Percentiles rank a stretch among this genome's conserved stretches.
phyloP scores from a whole-genome alignment of 1,140 invertebrate genomes.

The Listronotus bonariensis region DNA sequence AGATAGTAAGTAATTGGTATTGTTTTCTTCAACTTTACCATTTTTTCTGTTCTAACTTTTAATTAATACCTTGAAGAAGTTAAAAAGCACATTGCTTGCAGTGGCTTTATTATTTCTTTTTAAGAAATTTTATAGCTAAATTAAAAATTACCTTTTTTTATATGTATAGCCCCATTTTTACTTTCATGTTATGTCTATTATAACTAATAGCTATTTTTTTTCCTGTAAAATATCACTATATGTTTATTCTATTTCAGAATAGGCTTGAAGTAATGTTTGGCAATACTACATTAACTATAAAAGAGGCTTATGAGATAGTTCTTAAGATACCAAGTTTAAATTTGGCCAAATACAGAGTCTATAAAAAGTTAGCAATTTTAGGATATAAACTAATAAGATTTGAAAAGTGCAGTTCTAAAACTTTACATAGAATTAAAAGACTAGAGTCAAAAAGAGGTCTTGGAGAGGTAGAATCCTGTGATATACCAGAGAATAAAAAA shows the following conservation, averaged over 20 bases:
- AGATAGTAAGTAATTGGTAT: not conserved
- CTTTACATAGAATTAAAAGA: constrained; percentile 9
- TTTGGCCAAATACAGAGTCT: constrained; percentile 45
- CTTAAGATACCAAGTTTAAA: constrained; percentile 32
- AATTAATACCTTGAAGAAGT: too few species aligned
- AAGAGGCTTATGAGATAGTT: constrained; percentile 48
- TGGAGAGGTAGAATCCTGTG: constrained; percentile 1
- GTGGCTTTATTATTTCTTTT: too few species aligned
- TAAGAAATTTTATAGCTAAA: too few species aligned
- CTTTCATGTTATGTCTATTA: too few species aligned
- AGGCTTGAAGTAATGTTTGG: constrained; percentile 47
- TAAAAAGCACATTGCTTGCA: too few species aligned
- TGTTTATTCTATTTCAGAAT: constrained; percentile 43
- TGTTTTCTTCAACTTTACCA: constrained; percentile 18
- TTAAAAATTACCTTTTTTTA: too few species aligned
- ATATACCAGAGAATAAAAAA: not conserved
- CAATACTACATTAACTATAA: constrained; percentile 45
- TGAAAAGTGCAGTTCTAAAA: constrained; percentile 15
- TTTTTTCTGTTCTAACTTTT: too few species aligned
- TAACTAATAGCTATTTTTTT: too few species aligned
- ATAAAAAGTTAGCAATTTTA: constrained; percentile 46
- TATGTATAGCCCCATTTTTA: too few species aligned
- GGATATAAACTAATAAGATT: constrained; percentile 43
- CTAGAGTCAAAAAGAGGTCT: not conserved
- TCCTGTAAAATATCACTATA: too few species aligned